phyloP scores from a whole-genome alignment of 2,113 vertebrate species.

The Halcyon senegalensis region DNA sequence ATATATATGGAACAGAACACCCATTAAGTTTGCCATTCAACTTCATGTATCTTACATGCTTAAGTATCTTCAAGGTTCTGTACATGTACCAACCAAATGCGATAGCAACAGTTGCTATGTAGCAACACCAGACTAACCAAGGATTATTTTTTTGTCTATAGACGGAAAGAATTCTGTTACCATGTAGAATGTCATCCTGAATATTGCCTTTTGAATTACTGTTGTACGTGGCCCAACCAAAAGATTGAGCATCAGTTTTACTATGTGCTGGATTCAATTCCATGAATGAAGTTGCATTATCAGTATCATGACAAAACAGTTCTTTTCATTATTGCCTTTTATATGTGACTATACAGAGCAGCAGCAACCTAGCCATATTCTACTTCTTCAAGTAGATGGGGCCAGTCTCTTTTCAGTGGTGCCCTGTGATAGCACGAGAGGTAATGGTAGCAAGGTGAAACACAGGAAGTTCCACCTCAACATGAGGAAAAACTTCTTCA shows the following conservation, averaged over 20 bases:
- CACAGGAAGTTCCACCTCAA: too few relatives aligned
- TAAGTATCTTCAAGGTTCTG: neutral
- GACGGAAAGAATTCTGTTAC: neutral
- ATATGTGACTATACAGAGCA: neutral
- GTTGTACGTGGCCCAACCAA: neutral
- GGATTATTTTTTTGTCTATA: neutral
- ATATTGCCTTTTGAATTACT: neutral
- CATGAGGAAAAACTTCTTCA: too few relatives aligned
- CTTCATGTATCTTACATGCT: neutral
- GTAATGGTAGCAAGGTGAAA: too few relatives aligned
- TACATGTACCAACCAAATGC: neutral
- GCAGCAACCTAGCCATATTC: neutral
- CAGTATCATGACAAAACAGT: accelerated
- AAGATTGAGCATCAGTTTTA: neutral
- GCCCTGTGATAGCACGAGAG: too few relatives aligned
- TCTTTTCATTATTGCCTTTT: neutral
- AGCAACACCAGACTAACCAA: neutral
- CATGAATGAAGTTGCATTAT: neutral
- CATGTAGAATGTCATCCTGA: neutral
- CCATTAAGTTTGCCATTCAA: neutral
- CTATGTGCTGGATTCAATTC: neutral
- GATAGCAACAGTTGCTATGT: neutral
- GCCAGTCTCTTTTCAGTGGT: too few relatives aligned
- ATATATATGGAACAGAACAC: neutral
- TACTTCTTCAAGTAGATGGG: neutral